Conservation (phyloP, 1,140 invertebrate species). For the Amphibalanus amphitrite region DNA sequence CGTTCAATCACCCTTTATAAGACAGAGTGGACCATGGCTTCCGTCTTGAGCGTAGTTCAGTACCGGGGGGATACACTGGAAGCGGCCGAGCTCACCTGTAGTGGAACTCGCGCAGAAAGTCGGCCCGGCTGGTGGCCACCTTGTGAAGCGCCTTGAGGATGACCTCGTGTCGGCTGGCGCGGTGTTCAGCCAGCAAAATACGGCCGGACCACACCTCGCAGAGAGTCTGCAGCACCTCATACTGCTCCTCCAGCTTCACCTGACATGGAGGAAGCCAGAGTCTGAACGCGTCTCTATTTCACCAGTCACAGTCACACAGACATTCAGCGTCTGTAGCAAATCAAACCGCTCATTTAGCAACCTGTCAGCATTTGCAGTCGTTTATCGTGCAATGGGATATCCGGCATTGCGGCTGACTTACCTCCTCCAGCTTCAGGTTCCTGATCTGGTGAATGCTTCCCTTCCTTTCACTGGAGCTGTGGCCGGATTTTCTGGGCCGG, state of each 20-base stretch:
- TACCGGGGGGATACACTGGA: no score
- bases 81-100: slow-evolving; percentile 1
- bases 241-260: slow-evolving; percentile 67
- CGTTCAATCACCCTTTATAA: no score
- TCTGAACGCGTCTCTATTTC: slow-evolving; percentile 21
- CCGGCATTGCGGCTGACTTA: background rate
- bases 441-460: background rate
- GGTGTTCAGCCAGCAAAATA: slow-evolving; percentile 66
- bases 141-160: slow-evolving; percentile 68
- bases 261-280: slow-evolving; percentile 25
- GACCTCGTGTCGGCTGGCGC: slow-evolving; percentile 67
- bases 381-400: no score
- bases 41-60: no score
- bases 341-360: no score
- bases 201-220: slow-evolving; percentile 88
- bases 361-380: no score
- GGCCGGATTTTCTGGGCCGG: no score
- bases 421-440: background rate
- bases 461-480: background rate
- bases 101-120: slow-evolving; percentile 17
- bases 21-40: no score
- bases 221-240: slow-evolving; percentile 79
- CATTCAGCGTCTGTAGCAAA: no score
- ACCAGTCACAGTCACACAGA: no score
- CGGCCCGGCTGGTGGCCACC: slow-evolving; percentile 36